Evolutionary conservation across 2,888 invertebrate species (phyloP).

Genomic region (Seira sanloemensis): DNA sequence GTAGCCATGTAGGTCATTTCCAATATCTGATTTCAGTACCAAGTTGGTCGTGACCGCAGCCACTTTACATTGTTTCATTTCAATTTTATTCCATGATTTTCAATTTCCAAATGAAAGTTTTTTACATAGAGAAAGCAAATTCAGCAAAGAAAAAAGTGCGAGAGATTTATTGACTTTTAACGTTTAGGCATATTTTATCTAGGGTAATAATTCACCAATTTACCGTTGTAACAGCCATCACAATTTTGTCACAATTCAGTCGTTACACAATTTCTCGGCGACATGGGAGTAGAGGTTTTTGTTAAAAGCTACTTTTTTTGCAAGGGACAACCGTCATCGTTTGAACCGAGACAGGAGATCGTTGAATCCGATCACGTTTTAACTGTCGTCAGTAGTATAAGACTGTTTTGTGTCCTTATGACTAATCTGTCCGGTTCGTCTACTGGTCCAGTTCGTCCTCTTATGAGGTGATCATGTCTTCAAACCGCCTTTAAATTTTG

Average conservation of each 20-base stretch:
- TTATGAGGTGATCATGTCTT: constrained; percentile 52
- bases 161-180: neutral
- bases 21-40: too few species aligned
- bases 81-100: neutral
- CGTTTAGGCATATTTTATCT: neutral
- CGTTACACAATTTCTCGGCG: constrained; percentile 27
- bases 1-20: constrained; percentile 1
- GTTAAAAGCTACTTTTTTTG: constrained; percentile 9
- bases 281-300: constrained; percentile 51
- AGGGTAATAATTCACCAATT: neutral
- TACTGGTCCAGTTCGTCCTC: constrained; percentile 31
- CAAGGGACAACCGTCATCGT: constrained; percentile 7
- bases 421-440: constrained; percentile 43
- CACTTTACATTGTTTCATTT: too few species aligned
- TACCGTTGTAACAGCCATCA: too few species aligned
- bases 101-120: neutral
- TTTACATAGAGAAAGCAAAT: neutral
- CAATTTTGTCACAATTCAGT: constrained; percentile 34
- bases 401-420: constrained; percentile 53
- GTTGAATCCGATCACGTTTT: constrained; percentile 26
- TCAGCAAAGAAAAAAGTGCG: neutral
- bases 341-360: constrained; percentile 47
- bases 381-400: constrained; percentile 48
- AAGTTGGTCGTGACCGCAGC: too few species aligned
- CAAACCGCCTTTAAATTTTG: neutral